phyloP scores from a whole-genome alignment of 2,888 invertebrate species.

The Sialis lutaria region DNA sequence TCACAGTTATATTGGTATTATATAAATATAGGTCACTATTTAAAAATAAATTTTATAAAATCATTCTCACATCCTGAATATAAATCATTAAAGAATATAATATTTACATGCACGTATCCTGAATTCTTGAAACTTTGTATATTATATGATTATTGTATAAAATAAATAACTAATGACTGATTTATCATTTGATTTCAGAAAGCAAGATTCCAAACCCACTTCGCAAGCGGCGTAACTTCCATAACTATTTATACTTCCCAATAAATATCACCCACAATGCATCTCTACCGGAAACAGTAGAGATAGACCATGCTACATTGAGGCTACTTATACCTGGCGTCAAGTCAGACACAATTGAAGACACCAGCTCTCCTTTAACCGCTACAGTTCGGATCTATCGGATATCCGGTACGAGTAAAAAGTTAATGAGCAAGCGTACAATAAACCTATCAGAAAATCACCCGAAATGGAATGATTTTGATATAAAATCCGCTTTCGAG shows the following conservation, averaged over 20 bases:
- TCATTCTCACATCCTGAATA: no score
- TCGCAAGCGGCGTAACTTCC: background rate
- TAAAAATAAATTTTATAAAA: no score
- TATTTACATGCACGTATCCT: no score
- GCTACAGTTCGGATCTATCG: constrained; percentile 19
- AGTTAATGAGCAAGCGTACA: constrained; percentile 21
- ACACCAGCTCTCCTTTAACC: background rate
- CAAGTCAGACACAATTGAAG: background rate
- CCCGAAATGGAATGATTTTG: constrained; percentile 41
- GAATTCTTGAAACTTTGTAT: no score
- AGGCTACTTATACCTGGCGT: constrained; percentile 22
- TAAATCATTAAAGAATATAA: no score
- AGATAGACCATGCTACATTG: constrained; percentile 29
- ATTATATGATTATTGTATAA: no score
- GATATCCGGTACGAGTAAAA: constrained; percentile 23
- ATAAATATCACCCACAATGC: background rate
- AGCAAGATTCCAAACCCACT: background rate
- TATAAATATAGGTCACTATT: no score
- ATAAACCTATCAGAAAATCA: constrained; percentile 21
- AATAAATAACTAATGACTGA: background rate
- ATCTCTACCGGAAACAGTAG: constrained; percentile 9
- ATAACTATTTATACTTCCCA: constrained; percentile 1
- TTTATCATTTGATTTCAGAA: background rate
- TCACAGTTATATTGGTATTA: no score
- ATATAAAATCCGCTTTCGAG: constrained; percentile 32